Evolutionary conservation across 2,797 vertebrate genomes (phyloP), one percentile per base, ranked within the genome.

Genomic region (Lacerta bilineata): DNA sequence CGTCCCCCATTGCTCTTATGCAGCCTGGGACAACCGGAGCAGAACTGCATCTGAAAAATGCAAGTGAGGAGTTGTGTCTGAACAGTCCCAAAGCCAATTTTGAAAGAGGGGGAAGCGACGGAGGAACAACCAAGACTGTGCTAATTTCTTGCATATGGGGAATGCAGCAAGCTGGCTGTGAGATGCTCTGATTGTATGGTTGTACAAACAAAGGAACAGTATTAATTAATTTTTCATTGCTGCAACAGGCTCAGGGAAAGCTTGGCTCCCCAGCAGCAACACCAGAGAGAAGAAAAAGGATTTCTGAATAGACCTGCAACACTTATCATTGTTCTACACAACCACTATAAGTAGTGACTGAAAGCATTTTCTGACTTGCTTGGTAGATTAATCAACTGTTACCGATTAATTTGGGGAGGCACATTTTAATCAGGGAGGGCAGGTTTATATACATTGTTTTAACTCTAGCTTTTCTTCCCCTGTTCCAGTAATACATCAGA

Each of bases 221-320:
- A 91, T 95, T 95, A 94, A 95, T 95, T 95, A 72, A 95, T 95
- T 95, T 94, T 94, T 92, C 93, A 72, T 94, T 95, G 93, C 93
- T 94, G 94, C 92, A 93, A 80, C n/a, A 71, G 85, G 68, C 76
- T 84, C 66, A 33, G 59, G 41, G 23, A 77, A 76, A 94, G 64
- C 39, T 29, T 55, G 0, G 41, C 29, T 82, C 64, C 50, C 33
- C 59, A 5, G 8, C 39, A 69, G 72, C 25, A 43, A 33, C 66
- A 83, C 5, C 50, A 10, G 17, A 13, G 23, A 69, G 1, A 13
- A 66, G 69, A 68, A 3, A 23, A 82, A 64, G 2, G 4, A 39
- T 59, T 33, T 55, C 50, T 8, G 3, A 11, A 36, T 79, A 36
- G 68, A 86, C 25, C n/a, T 50, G n/a, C 43, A n/a, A 27, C 33